Conservation (phyloP, 2,113 vertebrate genomes). For the Sinocyclocheilus rhinocerous region DNA sequence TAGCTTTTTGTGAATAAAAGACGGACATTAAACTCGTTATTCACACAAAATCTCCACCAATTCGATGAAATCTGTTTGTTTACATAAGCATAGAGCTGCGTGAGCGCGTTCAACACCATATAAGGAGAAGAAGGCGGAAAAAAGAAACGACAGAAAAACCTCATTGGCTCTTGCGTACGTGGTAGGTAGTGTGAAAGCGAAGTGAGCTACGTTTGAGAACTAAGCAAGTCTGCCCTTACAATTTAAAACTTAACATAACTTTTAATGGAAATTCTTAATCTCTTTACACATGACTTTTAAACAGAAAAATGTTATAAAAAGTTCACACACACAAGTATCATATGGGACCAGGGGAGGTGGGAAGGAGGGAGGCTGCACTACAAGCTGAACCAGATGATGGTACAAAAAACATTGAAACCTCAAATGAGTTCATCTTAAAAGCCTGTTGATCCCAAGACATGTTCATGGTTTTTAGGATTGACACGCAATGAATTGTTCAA, state of each 20-base stretch:
- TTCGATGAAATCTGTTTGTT: neutral
- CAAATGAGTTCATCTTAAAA: slow-evolving; percentile 37
- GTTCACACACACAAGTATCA: neutral
- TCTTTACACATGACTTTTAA: neutral
- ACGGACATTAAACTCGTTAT: neutral
- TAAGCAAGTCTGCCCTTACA: neutral
- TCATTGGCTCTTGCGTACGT: neutral
- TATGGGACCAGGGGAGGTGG: slow-evolving; percentile 14
- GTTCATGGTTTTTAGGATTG: slow-evolving; percentile 37
- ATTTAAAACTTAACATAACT: neutral
- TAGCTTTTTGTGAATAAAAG: neutral
- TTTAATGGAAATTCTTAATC: neutral
- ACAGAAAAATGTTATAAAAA: neutral
- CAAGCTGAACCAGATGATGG: slow-evolving; percentile 41
- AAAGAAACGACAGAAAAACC: neutral
- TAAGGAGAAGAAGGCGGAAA: neutral
- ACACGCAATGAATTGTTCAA: slow-evolving; percentile 26
- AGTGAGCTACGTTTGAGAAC: neutral
- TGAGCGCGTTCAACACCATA: neutral
- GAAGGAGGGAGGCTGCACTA: neutral
- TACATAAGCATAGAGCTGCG: neutral
- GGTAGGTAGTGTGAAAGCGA: too few species aligned
- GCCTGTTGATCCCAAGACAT: slow-evolving; percentile 33
- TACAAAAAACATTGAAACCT: slow-evolving; percentile 12
- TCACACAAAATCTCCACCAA: neutral